These are phyloP conservation scores for Pelobates fuscus DNA, from an alignment of 2,113 vertebrate species.

Conservation along the genomic window DNA sequence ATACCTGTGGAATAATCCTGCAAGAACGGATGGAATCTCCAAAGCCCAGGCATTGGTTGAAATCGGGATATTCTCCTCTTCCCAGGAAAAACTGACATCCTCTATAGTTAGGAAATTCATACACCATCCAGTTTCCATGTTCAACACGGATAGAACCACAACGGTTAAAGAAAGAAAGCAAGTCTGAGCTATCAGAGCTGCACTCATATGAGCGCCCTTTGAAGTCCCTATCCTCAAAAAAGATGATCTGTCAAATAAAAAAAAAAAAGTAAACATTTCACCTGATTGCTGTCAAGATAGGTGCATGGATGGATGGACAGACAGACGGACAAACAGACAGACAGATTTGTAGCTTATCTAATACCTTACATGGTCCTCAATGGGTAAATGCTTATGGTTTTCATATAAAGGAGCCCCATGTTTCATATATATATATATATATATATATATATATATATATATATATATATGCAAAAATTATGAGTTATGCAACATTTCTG, in stretches of 20 bases:
- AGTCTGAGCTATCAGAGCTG: constrained; percentile 68
- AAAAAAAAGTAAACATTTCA: not conserved
- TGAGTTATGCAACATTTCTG: too few species aligned
- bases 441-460: too few species aligned
- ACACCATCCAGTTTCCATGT: constrained; percentile 72
- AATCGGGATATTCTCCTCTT: constrained; percentile 69
- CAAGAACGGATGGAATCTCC: constrained; percentile 66
- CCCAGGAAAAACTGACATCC: constrained; percentile 70
- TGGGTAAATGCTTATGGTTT: too few species aligned
- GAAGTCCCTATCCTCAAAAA: constrained; percentile 79
- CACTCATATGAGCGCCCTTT: constrained; percentile 76
- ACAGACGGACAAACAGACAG: too few species aligned
- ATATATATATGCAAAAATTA: too few species aligned
- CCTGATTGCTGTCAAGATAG: not conserved
- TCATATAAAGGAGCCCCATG: too few species aligned
- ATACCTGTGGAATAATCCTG: constrained; percentile 69
- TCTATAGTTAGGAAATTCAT: constrained; percentile 70
- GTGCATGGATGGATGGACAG: too few species aligned
- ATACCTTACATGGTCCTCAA: too few species aligned
- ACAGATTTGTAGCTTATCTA: too few species aligned
- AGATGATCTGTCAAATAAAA: constrained; percentile 66
- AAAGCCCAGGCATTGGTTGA: constrained; percentile 65
- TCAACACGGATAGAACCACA: constrained; percentile 73
- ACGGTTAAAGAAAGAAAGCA: constrained; percentile 67
- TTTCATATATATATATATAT: too few species aligned